These are phyloP conservation scores for Mola mola DNA, from an alignment of 2,113 vertebrate genomes.

Conservation along the genomic window DNA sequence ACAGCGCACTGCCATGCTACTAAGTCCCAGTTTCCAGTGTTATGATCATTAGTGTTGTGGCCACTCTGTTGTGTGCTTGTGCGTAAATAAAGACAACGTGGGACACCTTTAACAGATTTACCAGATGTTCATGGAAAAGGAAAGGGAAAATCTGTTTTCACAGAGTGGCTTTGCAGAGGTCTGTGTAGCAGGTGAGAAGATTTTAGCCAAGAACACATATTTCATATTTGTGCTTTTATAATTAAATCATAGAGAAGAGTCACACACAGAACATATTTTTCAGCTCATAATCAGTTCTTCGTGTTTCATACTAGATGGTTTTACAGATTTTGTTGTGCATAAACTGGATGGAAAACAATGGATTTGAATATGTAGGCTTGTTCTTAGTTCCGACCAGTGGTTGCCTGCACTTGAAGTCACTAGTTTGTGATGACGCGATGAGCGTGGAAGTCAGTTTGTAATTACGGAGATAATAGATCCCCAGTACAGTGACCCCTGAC, in stretches of 20 bases:
- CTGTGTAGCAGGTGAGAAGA: constrained; percentile 76
- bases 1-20: constrained; percentile 54
- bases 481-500: constrained; percentile 77
- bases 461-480: constrained; percentile 70
- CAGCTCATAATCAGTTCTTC: constrained; percentile 5
- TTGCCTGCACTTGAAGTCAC: constrained; percentile 52
- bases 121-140: constrained; percentile 72
- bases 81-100: constrained; percentile 70
- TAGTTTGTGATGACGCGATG: constrained; percentile 55
- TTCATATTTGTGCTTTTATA: constrained; percentile 48
- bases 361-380: constrained; percentile 22
- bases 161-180: constrained; percentile 62
- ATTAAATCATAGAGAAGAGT: constrained; percentile 43
- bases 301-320: constrained; percentile 10
- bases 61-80: constrained; percentile 74
- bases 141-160: constrained; percentile 59
- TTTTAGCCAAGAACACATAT: constrained; percentile 61
- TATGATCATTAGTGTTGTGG: constrained; percentile 64
- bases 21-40: constrained; percentile 56
- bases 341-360: constrained; percentile 3
- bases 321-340: constrained; percentile 7
- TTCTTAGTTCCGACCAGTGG: constrained; percentile 21
- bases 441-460: constrained; percentile 64
- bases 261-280: constrained; percentile 18
- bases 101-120: constrained; percentile 74